Percentiles rank a stretch among this genome's conserved stretches.
Evolutionary conservation across 1,140 invertebrate genomes (phyloP).

Genomic region (Brachionus manjavacas): DNA sequence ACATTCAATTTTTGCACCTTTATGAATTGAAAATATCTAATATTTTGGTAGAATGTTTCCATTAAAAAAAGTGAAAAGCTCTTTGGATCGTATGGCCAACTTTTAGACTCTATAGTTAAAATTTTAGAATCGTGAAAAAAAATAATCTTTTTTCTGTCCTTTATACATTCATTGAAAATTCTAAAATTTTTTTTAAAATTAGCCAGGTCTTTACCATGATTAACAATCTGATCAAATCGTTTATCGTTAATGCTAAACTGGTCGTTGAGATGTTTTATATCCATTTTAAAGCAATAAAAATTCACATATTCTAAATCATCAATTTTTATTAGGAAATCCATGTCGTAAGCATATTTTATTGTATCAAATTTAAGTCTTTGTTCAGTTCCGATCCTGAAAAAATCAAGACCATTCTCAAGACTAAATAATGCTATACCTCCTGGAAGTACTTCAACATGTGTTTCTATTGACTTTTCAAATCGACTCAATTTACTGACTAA

Average conservation of each 20-base stretch:
- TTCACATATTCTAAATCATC: neutral
- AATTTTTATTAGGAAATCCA: neutral
- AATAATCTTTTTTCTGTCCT: neutral
- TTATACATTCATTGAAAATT: neutral
- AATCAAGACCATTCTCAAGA: neutral
- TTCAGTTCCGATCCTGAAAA: neutral
- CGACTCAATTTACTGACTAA: neutral
- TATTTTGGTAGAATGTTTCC: neutral
- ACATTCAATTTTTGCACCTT: neutral
- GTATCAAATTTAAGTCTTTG: neutral
- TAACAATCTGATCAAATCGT: neutral
- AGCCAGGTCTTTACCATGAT: neutral
- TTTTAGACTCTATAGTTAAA: neutral
- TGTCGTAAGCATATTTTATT: neutral
- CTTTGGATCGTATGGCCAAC: neutral
- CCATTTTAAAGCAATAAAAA: neutral
- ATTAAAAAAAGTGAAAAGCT: neutral
- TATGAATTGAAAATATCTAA: neutral
- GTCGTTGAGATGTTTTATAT: neutral
- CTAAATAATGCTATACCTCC: neutral
- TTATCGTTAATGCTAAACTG: neutral
- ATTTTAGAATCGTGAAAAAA: neutral
- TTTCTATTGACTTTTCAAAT: neutral
- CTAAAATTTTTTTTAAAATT: neutral
- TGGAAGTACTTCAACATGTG: neutral